Conservation (phyloP, 1,140 invertebrate genomes). For the Thrips palmi region DNA sequence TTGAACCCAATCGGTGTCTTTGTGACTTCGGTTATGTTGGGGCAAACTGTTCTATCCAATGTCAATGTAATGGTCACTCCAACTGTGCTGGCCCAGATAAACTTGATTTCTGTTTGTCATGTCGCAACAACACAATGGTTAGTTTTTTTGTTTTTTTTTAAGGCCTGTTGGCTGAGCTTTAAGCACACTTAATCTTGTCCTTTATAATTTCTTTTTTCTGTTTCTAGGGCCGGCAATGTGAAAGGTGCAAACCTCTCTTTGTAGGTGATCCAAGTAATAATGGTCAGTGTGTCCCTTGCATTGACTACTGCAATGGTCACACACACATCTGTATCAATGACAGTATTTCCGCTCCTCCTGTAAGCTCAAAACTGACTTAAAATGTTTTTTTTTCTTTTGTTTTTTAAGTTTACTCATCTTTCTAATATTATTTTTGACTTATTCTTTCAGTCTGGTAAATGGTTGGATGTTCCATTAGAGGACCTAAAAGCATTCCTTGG, state of each 20-base stretch:
- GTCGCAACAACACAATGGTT: slow-evolving; percentile 91
- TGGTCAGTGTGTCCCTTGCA: slow-evolving; percentile 69
- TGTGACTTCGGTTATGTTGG: slow-evolving; percentile 94
- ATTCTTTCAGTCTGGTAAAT: too few species aligned
- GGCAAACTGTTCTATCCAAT: slow-evolving; percentile 80
- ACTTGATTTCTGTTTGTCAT: slow-evolving; percentile 62
- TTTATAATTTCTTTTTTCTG: slow-evolving; percentile 14
- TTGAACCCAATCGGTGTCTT: slow-evolving; percentile 64
- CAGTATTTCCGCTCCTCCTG: slow-evolving; percentile 26
- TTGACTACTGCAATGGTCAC: slow-evolving; percentile 79
- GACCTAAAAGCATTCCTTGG: too few species aligned
- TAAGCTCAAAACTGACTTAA: too few species aligned
- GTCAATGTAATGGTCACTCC: slow-evolving; percentile 87
- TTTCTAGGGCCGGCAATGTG: slow-evolving; percentile 30
- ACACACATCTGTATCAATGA: slow-evolving; percentile 57
- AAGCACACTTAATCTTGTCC: slow-evolving; percentile 8
- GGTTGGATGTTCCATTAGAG: too few species aligned
- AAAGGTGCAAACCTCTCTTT: slow-evolving; percentile 65
- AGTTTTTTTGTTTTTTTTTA: slow-evolving; percentile 32
- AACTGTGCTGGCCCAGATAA: slow-evolving; percentile 73
- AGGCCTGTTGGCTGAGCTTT: too few species aligned
- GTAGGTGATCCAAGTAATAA: slow-evolving; percentile 80
- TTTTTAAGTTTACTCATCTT: too few species aligned
- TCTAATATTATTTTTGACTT: too few species aligned
- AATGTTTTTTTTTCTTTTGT: too few species aligned